Evolutionary conservation across 2,113 vertebrate genomes (phyloP), one percentile per base, ranked within the genome.

Genomic region (Eurypyga helias): DNA sequence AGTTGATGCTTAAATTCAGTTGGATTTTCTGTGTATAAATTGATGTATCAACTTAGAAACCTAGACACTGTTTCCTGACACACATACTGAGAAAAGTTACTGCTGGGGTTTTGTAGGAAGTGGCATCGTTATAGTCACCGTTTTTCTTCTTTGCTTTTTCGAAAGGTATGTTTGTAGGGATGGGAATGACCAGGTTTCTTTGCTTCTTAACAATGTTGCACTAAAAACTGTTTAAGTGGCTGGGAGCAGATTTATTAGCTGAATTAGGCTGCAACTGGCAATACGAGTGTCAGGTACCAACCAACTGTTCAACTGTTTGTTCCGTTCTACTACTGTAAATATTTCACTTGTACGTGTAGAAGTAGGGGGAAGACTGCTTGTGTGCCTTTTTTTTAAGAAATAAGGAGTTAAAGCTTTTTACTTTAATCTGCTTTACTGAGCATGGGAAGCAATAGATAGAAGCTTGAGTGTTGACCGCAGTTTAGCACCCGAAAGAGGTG

Each of bases 311-410:
- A 34, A 33, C 34, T 55, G n/a, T 69, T 58, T 58, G 11, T 78
- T 81, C 60, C 65, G 38, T n/a, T 24, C n/a, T 70, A 36, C 13
- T 43, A 12, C 19, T 28, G 8, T 38, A 51, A 89, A 24, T 81
- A 13, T 34, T 79, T 67, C 31, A 18, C 52, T 26, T 69, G 7
- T 67, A 6, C 41, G 41, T 41, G 9, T 51, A 71, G 24, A 54
- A 7, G 3, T 13, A 13, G 25, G 5, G 8, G 0, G 0, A 15
- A 17, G 23, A 18, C 1, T 34, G 8, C 28, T 9, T 7, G 8
- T 7, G 9, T 21, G 15, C 26, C 26, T 45, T 49, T 21, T 26
- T 28, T 62, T 28, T 31, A 45, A 25, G 9, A 54, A 76, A n/a
- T 46, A 4, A 18, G 25, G 31, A 75, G 9, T 66, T 94, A 33